Conservation (phyloP, 1,140 invertebrate species). For the Drosophila lacertosa region DNA sequence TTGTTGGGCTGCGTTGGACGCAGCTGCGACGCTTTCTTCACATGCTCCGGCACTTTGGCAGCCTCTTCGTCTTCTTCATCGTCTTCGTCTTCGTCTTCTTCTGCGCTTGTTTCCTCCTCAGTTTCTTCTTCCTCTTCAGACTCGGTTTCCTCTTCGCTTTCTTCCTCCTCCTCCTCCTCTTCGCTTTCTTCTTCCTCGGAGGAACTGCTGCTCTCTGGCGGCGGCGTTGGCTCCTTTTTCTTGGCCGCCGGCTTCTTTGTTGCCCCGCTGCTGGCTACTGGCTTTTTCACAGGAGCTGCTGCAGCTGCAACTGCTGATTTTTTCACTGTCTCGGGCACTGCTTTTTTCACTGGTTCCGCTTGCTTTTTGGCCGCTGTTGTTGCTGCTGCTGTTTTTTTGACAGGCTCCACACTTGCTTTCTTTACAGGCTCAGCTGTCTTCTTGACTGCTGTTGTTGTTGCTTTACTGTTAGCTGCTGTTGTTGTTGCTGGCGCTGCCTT, state of each 20-base stretch:
- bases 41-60: constrained; percentile 69
- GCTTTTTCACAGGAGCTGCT: constrained; percentile 44
- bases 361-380: constrained; percentile 51
- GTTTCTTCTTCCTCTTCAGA: constrained; percentile 56
- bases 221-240: constrained; percentile 78
- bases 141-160: constrained; percentile 63
- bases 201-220: constrained; percentile 72
- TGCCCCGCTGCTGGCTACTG: constrained; percentile 24
- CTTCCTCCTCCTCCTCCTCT: constrained; percentile 58
- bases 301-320: constrained; percentile 42
- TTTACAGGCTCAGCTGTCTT: constrained; percentile 44
- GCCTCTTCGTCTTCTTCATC: constrained; percentile 58
- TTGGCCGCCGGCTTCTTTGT: constrained; percentile 48
- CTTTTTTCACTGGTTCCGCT: constrained; percentile 56
- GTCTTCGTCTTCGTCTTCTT: constrained; percentile 55
- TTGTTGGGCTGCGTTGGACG: constrained; percentile 71
- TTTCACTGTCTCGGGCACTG: constrained; percentile 58
- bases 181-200: constrained; percentile 67
- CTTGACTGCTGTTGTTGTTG: constrained; percentile 38
- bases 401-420: constrained; percentile 43
- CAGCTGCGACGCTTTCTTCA: constrained; percentile 68
- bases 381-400: constrained; percentile 42
- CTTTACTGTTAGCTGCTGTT: constrained; percentile 29
- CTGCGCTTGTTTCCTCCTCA: constrained; percentile 56
- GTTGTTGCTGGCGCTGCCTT: constrained; percentile 35